Percentiles rank a stretch among this genome's conserved stretches.
These are phyloP conservation scores for Enteromius thamalakanensis DNA, from an alignment of 2,797 vertebrate species.

Conservation along the genomic window DNA sequence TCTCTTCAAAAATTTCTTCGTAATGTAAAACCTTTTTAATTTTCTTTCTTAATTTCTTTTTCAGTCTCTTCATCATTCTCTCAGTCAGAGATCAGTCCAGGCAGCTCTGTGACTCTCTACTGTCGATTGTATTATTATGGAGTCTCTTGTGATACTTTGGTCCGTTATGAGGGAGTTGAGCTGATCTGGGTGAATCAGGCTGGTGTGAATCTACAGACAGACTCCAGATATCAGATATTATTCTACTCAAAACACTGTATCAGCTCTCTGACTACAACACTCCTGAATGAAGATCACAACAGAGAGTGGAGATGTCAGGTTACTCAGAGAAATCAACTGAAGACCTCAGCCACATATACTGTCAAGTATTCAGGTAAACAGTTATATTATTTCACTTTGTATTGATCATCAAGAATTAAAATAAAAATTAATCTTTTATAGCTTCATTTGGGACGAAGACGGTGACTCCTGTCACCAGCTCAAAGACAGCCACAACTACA, in stretches of 20 bases:
- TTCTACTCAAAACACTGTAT: background rate
- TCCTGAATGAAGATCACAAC: conserved; percentile 31
- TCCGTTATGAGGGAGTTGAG: fast-evolving
- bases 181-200: conserved; percentile 21
- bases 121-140: background rate
- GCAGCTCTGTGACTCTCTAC: conserved; percentile 12
- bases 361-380: background rate
- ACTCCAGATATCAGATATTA: conserved; percentile 24
- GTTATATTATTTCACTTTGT: background rate
- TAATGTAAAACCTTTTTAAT: no score
- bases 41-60: background rate
- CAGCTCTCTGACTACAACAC: background rate
- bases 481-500: background rate
- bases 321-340: no score
- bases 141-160: background rate
- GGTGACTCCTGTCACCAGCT: background rate
- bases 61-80: conserved; percentile 9
- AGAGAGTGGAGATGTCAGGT: no score
- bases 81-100: conserved; percentile 14
- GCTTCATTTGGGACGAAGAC: background rate
- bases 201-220: background rate
- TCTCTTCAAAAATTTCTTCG: no score
- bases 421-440: background rate
- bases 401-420: background rate
- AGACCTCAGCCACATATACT: no score